A percentile compares a stretch with the other conserved stretches of the same genome.
These are phyloP conservation scores for Nothoprocta pentlandii DNA, from an alignment of 2,113 vertebrate genomes.

Conservation along the genomic window DNA sequence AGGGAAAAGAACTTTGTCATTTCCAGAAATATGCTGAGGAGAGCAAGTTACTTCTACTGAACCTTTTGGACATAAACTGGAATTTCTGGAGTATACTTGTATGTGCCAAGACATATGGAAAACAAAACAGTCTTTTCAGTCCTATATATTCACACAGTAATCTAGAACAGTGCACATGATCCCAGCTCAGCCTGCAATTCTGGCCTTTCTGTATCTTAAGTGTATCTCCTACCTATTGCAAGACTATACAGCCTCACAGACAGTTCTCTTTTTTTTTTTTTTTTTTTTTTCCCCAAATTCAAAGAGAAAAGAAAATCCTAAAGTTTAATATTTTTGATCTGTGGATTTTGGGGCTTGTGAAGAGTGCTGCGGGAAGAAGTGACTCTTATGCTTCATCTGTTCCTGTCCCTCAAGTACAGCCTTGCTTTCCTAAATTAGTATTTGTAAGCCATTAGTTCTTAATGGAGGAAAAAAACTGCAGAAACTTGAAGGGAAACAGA, in stretches of 20 bases:
- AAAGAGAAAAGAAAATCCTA: slow-evolving; percentile 15
- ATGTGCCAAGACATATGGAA: rapidly evolving
- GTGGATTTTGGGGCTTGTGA: slow-evolving; percentile 14
- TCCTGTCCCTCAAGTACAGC: background rate
- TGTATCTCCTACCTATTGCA: background rate
- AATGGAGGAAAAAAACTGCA: background rate
- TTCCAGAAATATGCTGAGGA: background rate
- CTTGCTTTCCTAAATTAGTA: background rate
- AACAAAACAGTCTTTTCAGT: background rate
- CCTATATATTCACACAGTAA: background rate
- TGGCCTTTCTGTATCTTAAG: background rate
- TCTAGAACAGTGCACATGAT: background rate
- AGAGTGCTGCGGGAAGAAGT: background rate
- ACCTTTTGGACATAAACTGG: background rate
- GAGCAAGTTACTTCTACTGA: background rate
- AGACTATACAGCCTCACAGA: background rate
- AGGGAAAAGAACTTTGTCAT: background rate
- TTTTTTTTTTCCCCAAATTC: background rate
- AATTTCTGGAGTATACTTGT: background rate
- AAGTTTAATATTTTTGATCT: background rate
- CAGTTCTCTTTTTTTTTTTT: background rate
- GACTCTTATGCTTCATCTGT: slow-evolving; percentile 1
- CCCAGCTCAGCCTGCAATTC: background rate
- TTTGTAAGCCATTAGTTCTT: background rate
- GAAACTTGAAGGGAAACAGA: background rate